Conservation (phyloP, 2,113 vertebrate species). For the Aptenodytes patagonicus region DNA sequence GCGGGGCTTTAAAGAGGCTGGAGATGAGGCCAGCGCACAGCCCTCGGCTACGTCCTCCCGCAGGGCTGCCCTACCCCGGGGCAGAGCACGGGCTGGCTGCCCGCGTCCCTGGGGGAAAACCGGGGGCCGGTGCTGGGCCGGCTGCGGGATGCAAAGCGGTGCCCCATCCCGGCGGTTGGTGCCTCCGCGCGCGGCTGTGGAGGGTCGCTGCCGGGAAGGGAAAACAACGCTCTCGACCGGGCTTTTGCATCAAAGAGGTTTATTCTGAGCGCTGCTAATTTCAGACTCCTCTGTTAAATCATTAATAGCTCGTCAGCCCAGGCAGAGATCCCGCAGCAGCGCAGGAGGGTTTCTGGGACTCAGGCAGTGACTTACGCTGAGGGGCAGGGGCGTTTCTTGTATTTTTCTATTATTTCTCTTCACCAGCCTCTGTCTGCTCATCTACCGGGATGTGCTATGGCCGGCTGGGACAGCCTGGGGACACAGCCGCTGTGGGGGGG, state of each 20-base stretch:
- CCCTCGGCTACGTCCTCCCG: not conserved
- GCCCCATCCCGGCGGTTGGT: fast-evolving
- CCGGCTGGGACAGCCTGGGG: not conserved
- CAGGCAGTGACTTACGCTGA: not conserved
- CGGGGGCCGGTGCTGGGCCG: fast-evolving
- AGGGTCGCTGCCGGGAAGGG: not conserved
- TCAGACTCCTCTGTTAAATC: constrained; percentile 17
- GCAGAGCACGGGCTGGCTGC: not conserved
- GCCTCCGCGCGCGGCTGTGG: fast-evolving
- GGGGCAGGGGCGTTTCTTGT: not conserved
- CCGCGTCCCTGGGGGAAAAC: not conserved
- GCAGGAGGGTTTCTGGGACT: not conserved
- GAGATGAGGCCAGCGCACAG: not conserved
- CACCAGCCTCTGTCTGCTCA: not conserved
- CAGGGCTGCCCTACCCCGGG: not conserved
- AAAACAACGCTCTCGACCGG: not conserved
- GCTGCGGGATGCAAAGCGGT: fast-evolving
- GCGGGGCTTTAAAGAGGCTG: not conserved
- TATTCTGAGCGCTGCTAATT: constrained; percentile 33
- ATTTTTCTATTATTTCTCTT: not conserved
- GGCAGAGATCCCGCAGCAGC: not conserved
- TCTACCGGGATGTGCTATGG: not conserved
- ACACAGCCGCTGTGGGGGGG: fast-evolving
- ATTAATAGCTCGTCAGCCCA: not conserved
- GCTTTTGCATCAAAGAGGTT: not conserved